phyloP scores from a whole-genome alignment of 2,888 invertebrate species.

The Lymantria dispar region DNA sequence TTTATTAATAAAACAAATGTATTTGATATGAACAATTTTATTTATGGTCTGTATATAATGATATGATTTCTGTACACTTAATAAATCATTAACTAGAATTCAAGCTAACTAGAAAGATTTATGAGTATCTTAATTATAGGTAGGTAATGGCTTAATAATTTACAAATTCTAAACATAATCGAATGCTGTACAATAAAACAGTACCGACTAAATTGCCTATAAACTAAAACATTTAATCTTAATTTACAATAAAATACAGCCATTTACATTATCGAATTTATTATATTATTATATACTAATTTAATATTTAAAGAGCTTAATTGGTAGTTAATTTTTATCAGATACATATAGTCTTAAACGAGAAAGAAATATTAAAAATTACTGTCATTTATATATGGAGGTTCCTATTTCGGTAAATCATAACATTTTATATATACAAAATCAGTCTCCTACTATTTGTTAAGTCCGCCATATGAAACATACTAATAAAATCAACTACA shows the following conservation, averaged over 20 bases:
- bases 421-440: constrained; percentile 74
- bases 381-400: constrained; percentile 50
- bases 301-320: constrained; percentile 46
- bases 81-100: constrained; percentile 78
- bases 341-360: constrained; percentile 41
- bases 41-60: constrained; percentile 78
- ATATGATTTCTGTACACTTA: constrained; percentile 82
- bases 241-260: constrained; percentile 71
- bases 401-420: constrained; percentile 67
- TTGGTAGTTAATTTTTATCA: constrained; percentile 27
- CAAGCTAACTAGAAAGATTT: constrained; percentile 77
- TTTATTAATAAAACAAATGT: constrained; percentile 39
- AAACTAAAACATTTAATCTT: constrained; percentile 46
- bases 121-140: constrained; percentile 75
- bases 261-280: constrained; percentile 67
- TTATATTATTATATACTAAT: constrained; percentile 55
- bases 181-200: constrained; percentile 71
- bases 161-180: constrained; percentile 68
- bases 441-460: constrained; percentile 82
- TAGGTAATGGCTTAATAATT: constrained; percentile 76
- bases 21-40: constrained; percentile 80
- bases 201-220: constrained; percentile 55
- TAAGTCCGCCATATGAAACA: constrained; percentile 57
- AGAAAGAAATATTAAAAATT: constrained; percentile 43
- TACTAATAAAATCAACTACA: constrained; percentile 45